Evolutionary conservation across 2,797 vertebrate species (phyloP).

Genomic region (Coranthus polyacanthus): DNA sequence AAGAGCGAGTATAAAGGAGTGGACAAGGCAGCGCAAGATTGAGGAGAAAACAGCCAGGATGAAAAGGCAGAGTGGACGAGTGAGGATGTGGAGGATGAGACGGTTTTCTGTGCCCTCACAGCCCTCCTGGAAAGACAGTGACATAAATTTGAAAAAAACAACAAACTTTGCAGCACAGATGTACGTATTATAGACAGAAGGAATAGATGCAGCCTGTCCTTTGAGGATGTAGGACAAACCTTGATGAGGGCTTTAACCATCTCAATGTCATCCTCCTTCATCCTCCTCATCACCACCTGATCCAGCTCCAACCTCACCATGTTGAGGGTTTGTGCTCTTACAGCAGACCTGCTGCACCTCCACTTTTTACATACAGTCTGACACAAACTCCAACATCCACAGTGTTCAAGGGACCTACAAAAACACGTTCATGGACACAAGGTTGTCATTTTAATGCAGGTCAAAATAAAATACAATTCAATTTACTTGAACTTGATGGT

Average conservation of each 20-base stretch:
- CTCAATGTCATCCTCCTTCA: conserved; percentile 91
- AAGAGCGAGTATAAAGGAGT: conserved; percentile 90
- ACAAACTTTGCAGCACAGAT: no score
- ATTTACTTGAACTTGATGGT: no score
- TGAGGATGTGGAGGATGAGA: conserved; percentile 90
- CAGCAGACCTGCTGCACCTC: conserved; percentile 18
- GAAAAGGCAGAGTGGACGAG: conserved; percentile 89
- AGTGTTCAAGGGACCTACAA: conserved; percentile 21
- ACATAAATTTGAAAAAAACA: neutral
- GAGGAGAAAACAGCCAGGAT: conserved; percentile 89
- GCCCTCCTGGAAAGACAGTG: conserved; percentile 83
- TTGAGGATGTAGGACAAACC: conserved; percentile 70
- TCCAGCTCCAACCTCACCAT: conserved; percentile 86
- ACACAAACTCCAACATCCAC: conserved; percentile 39
- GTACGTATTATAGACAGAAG: neutral
- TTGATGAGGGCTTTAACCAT: conserved; percentile 90
- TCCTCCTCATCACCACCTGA: conserved; percentile 85
- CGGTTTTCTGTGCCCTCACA: conserved; percentile 91
- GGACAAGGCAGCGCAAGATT: conserved; percentile 88
- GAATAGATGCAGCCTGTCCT: neutral
- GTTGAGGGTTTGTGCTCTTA: conserved; percentile 32
- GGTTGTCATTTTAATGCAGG: neutral
- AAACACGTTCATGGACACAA: conserved; percentile 3
- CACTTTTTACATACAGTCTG: neutral
- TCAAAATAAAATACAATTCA: neutral